Evolutionary conservation across 2,797 vertebrate genomes (phyloP).

Genomic region (Myotis planiceps): DNA sequence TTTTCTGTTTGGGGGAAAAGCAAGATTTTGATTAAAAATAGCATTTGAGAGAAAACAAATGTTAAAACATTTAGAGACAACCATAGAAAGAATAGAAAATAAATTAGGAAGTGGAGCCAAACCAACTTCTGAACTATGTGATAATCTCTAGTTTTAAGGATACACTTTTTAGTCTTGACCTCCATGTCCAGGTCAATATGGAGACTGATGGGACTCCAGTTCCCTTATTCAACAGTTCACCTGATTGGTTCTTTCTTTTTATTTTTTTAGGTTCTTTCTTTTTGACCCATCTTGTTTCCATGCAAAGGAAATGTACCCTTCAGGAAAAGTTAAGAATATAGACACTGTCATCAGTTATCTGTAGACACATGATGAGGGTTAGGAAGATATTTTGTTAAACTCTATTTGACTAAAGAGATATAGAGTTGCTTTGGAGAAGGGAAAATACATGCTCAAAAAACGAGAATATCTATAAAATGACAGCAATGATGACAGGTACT

Average conservation of each 20-base stretch:
- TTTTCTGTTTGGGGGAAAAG: neutral
- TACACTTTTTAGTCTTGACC: neutral
- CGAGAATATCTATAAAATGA: neutral
- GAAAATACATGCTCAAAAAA: neutral
- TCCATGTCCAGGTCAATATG: neutral
- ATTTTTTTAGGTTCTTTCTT: neutral
- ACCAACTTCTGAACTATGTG: neutral
- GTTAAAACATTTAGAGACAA: neutral
- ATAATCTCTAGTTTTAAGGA: neutral
- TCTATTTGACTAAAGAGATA: neutral
- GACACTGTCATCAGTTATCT: neutral
- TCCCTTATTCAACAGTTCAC: neutral
- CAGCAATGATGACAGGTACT: neutral
- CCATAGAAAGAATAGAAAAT: neutral
- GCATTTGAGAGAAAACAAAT: neutral
- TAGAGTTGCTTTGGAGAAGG: neutral
- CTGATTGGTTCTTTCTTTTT: neutral
- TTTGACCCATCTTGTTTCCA: neutral
- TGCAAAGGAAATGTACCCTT: neutral
- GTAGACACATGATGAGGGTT: neutral
- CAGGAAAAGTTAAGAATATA: neutral
- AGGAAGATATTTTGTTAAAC: neutral
- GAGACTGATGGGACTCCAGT: neutral
- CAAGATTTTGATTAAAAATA: conserved; percentile 37
- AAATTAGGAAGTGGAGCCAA: neutral